A percentile compares a stretch with the other conserved stretches of the same genome.
Evolutionary conservation across 2,888 invertebrate species (phyloP).

Genomic region (Mesorhabditis sp.): DNA sequence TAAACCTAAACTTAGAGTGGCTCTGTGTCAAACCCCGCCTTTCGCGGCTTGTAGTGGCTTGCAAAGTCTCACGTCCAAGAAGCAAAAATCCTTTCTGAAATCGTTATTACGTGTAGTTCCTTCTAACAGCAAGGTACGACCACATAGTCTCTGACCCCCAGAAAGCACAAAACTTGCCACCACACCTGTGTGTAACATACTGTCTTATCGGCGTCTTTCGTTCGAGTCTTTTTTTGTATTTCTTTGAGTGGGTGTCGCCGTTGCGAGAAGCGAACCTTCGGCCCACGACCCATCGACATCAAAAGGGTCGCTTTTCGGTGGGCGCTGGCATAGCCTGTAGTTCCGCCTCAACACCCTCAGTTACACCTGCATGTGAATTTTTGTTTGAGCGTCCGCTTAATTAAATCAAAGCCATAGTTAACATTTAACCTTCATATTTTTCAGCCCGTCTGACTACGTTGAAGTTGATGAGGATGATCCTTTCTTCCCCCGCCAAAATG

Average conservation of each 20-base stretch:
- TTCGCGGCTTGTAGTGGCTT: too few relatives aligned
- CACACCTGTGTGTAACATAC: not conserved
- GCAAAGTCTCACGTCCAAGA: too few relatives aligned
- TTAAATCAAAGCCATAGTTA: not conserved
- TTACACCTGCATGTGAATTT: not conserved
- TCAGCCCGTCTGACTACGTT: constrained; percentile 50
- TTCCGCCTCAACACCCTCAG: not conserved
- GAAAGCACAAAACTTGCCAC: too few relatives aligned
- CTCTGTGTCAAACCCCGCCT: too few relatives aligned
- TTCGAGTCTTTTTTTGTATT: not conserved
- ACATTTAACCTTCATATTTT: constrained; percentile 13
- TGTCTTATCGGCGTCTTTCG: not conserved
- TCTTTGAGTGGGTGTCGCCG: constrained; percentile 2
- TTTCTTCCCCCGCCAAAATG: constrained; percentile 50
- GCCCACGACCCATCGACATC: constrained; percentile 2
- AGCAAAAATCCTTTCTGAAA: too few relatives aligned
- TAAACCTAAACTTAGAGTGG: too few relatives aligned
- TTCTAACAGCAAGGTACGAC: too few relatives aligned
- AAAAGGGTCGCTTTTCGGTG: constrained; percentile 5
- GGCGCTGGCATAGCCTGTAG: not conserved
- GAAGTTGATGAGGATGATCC: constrained; percentile 57
- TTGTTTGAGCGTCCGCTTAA: not conserved
- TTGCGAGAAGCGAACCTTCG: constrained; percentile 1
- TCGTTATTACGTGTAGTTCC: too few relatives aligned
- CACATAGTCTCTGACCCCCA: too few relatives aligned